Percentiles rank a stretch among this genome's conserved stretches.
Conservation (phyloP, 2,113 vertebrate species). For the Rhabdomys dilectus region DNA sequence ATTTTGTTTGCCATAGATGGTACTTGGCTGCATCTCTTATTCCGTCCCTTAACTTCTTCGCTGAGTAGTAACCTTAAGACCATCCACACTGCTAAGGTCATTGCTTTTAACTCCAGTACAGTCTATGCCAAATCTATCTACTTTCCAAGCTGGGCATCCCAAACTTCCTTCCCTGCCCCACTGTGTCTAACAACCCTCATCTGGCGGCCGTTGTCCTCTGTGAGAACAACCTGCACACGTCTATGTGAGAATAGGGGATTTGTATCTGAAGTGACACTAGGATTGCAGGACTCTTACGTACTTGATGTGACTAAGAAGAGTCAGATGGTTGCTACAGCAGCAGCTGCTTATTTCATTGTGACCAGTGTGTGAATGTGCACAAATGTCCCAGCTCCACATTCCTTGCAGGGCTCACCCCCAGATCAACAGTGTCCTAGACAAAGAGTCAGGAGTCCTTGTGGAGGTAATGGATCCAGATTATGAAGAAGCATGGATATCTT, state of each 20-base stretch:
- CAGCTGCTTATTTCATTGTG: background rate
- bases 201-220: background rate
- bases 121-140: too few relatives aligned
- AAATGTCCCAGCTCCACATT: background rate
- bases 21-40: background rate
- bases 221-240: background rate
- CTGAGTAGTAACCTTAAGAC: background rate
- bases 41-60: background rate
- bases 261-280: background rate
- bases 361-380: too few relatives aligned
- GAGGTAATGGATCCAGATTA: background rate
- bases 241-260: background rate
- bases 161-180: too few relatives aligned
- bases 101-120: background rate
- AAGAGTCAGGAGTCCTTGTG: background rate
- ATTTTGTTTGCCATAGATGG: background rate
- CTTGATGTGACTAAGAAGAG: background rate
- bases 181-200: background rate
- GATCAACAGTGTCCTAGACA: background rate
- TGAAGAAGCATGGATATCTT: background rate
- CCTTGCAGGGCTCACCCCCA: background rate
- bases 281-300: too few relatives aligned
- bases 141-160: background rate
- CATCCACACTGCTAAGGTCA: background rate
- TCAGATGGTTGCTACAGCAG: background rate